Percentiles rank a stretch among this genome's conserved stretches.
These are phyloP conservation scores for Cyprinus carpio DNA, from an alignment of 2,113 vertebrate species.

Conservation along the genomic window DNA sequence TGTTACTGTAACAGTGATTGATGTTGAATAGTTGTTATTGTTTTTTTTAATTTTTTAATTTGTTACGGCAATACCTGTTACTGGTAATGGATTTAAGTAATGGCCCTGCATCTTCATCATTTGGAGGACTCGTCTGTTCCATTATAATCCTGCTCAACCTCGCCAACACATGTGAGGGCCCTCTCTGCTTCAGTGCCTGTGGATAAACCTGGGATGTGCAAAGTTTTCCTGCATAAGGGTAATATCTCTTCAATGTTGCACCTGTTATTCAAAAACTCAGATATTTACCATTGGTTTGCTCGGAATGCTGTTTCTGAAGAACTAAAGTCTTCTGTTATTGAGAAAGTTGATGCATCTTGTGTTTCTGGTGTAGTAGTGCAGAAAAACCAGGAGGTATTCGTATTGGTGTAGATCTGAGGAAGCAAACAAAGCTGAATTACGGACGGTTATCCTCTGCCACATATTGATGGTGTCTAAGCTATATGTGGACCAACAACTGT, in stretches of 20 bases:
- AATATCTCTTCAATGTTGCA: background rate
- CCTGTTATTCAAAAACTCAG: background rate
- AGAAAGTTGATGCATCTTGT: background rate
- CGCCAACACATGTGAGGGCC: background rate
- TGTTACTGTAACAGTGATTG: no score
- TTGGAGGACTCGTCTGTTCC: background rate
- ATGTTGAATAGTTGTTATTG: no score
- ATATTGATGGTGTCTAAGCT: constrained; percentile 7
- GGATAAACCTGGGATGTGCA: background rate
- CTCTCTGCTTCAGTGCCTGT: background rate
- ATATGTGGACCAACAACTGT: background rate
- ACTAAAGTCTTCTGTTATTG: background rate
- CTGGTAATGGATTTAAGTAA: constrained; percentile 13
- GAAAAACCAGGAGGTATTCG: background rate
- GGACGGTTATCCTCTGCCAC: background rate
- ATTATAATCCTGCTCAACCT: no score
- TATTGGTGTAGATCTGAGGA: background rate
- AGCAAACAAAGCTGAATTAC: background rate
- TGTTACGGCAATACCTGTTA: no score
- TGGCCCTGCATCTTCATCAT: background rate
- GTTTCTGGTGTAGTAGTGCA: constrained; percentile 2
- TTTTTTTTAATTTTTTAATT: no score
- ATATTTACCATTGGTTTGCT: background rate
- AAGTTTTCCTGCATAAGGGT: background rate
- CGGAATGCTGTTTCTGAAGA: no score